Evolutionary conservation across 2,888 invertebrate genomes (phyloP).

Genomic region (Mechanitis messenoides): DNA sequence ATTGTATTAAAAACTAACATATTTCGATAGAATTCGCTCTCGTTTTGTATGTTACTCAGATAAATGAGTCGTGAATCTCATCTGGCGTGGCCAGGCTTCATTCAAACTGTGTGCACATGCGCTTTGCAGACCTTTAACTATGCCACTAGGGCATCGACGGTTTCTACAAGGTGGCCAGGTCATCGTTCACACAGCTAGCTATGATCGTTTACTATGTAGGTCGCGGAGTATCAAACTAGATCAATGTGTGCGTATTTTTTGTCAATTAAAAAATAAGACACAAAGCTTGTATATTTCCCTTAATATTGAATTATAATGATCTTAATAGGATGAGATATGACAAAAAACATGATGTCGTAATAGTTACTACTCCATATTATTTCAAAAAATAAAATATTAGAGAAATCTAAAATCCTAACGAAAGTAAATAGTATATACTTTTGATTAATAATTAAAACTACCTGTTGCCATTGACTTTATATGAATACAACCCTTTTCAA

Average conservation of each 20-base stretch:
- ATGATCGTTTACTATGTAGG: conserved; percentile 51
- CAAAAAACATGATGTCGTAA: background rate
- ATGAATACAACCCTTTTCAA: no score
- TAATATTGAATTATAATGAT: background rate
- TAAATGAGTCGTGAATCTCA: background rate
- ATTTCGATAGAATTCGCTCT: background rate
- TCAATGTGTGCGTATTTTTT: conserved; percentile 7
- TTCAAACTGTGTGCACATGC: conserved; percentile 53
- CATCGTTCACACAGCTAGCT: conserved; percentile 38
- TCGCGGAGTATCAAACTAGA: conserved; percentile 37
- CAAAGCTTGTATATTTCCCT: background rate
- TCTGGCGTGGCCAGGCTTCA: conserved; percentile 35
- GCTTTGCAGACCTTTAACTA: conserved; percentile 45
- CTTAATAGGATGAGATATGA: background rate
- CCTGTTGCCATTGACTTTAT: no score
- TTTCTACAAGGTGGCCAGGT: conserved; percentile 47
- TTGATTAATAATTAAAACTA: no score
- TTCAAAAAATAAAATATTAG: no score
- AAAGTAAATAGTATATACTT: no score
- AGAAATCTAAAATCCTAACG: no score
- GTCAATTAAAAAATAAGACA: background rate
- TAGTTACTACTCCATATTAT: no score
- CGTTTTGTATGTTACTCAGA: conserved; percentile 1
- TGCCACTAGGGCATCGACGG: conserved; percentile 69
- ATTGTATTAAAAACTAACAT: conserved; percentile 1